These are phyloP conservation scores for Spilosoma lubricipeda DNA, from an alignment of 2,888 invertebrate genomes.

Conservation along the genomic window DNA sequence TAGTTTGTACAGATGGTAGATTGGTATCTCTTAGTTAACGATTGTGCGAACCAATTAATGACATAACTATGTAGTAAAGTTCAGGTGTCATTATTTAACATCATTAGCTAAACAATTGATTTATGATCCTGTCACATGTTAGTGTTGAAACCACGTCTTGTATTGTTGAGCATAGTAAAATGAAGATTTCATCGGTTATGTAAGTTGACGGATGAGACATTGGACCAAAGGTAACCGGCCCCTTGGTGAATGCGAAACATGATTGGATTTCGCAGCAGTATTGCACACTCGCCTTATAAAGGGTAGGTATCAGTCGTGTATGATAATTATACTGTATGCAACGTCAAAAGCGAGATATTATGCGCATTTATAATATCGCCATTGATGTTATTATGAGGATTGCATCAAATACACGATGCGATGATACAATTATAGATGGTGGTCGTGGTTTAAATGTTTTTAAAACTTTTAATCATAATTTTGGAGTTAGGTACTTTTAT, in stretches of 20 bases:
- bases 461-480: background rate
- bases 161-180: slow-evolving; percentile 36
- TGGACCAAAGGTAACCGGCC: slow-evolving; percentile 55
- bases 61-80: slow-evolving; percentile 36
- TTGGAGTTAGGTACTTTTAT: background rate
- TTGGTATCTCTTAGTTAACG: background rate
- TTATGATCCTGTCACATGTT: slow-evolving; percentile 52
- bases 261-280: slow-evolving; percentile 42
- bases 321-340: slow-evolving; percentile 31
- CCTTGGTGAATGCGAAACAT: slow-evolving; percentile 42
- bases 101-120: slow-evolving; percentile 46
- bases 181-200: slow-evolving; percentile 51
- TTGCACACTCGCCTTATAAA: slow-evolving; percentile 40
- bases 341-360: slow-evolving; percentile 21
- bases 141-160: slow-evolving; percentile 43
- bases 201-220: slow-evolving; percentile 55
- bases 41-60: slow-evolving; percentile 29
- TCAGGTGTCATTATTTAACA: slow-evolving; percentile 43
- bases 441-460: background rate
- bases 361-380: slow-evolving; percentile 27
- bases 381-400: slow-evolving; percentile 9
- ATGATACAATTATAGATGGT: background rate
- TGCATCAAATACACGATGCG: background rate
- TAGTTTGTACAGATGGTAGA: background rate
- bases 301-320: slow-evolving; percentile 35